Evolutionary conservation across 2,888 invertebrate genomes (phyloP), one percentile per base, ranked within the genome.

Genomic region (Rhyacophila evoluta): DNA sequence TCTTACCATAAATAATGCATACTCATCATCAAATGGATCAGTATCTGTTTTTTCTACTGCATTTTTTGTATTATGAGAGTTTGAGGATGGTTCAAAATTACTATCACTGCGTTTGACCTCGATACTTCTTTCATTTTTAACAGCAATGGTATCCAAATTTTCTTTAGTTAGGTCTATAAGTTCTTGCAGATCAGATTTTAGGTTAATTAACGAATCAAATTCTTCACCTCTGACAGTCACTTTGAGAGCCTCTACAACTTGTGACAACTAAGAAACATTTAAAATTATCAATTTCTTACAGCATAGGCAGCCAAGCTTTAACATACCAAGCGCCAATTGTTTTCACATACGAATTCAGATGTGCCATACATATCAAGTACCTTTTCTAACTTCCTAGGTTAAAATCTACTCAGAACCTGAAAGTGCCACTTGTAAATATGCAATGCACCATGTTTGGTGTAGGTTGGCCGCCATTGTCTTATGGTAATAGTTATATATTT

Each of bases 101-200:
- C 77, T 79, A 67, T 79, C 75, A 11, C 27, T 19, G 29, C 3
- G 15, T 72, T 28, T 37, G 10, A 11, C 68, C 1, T 69, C 28
- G 10, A 5, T 19, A n/a, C 0, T 19, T 28, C 12, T 73, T 55
- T 74, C 36, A 25, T 67, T 27, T 19, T 74, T 68, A 15, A 19
- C 37, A 25, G 33, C 37, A 28, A 81, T n/a, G 28, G 75, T 77
- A 78, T 88, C 86, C 75, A 92, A 84, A 83, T 90, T 92, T 84
- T 94, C 93, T 84, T 90, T 88, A 0, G 94, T 94, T 39, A 95
- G 86, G n/a, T 90, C 88, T 74, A 95, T 91, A 0, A 95, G 88
- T 85, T 95, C 93, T 82, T 91, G 86, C 55, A 95, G 88, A 84
- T 94, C 93, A 25, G 90, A 89, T 84, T 92, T 90, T 10, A 95